Base-by-base conservation (phyloP, 2,888 invertebrate genomes). In the Eupithecia insigniata region DNA sequence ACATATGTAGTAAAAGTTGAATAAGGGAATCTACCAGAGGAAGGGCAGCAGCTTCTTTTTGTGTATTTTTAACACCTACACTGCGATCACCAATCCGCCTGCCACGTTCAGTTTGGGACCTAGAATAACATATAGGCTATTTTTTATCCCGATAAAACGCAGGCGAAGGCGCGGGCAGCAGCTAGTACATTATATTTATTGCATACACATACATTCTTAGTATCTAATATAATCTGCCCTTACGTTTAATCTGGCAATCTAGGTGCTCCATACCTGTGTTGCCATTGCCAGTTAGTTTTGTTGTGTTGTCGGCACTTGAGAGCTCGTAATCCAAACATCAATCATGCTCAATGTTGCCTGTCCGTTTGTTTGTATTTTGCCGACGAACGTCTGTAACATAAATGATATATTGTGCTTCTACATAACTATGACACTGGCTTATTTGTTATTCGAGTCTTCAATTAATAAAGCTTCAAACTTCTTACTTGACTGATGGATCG, bases 341-440 rank as follows among this genome's bases (percentile, higher is more conserved):
- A 74, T 76, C 72, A 74, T 67, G 58, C 67, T 70, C 62, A 67
- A 71, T 67, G 76, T 67, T 65, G 68, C 67, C 55, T 70, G 70
- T 71, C 43, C 43, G 71, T 66, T 43, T 74, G 71, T 72, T 72
- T 67, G 70, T 75, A 39, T 73, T 22, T 39, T 10, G 64, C 74
- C 69, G 67, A 66, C 70, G 22, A 30, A 60, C 1, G 60, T 30
- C 60, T 28, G 16, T 18, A 3, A 18, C 30, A 7, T 55, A 26
- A 22, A 55, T 30, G 60, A 60, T 28, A 30, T 60, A 60, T 30
- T 30, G 7, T 55, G 18, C 18, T 28, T 60, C 28, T 60, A 18
- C 60, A 18, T 30, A 60, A 60, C 60, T 8, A 60, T 28, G 28
- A 60, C 60, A 60, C 22, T 5, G 55, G 26, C 55, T 26, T 22